Base-by-base conservation (phyloP, 2,888 invertebrate species). In the Poecilus cupreus region DNA sequence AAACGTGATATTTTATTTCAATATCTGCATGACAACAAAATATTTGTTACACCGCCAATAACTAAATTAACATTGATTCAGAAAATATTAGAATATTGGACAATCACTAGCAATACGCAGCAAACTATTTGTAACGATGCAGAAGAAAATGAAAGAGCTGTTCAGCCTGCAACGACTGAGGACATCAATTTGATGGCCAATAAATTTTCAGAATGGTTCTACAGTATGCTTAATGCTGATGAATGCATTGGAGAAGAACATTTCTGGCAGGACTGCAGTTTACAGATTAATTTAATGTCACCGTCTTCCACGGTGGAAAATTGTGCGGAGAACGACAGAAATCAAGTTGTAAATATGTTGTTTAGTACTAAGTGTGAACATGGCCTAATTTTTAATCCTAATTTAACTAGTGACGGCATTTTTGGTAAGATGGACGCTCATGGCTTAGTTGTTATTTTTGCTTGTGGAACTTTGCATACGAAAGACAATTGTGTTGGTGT, bases 391-490 rank as follows among this genome's bases (percentile, higher is more conserved):
- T 93, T 94, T 84, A 93, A 93, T 88, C 92, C 93, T 0, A 94
- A 93, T 87, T 85, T 92, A 26, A 87, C 89, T 0, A 87, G 88
- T 78, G 91, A 91, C 11, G 94, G 94, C 3, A 89, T 93, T 0
- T 89, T 90, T 84, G 92, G 92, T 2, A 89, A 90, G 82, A 90
- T 91, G 83, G 91, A 93, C 86, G 89, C 90, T 0, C 93, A 94
- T 86, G 94, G 94, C 0, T 87, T 93, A 57, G 92, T 93, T 0
- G 85, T 92, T 64, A 90, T 94, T 6, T 85, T 93, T 64, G 91
- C 90, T 0, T 93, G 93, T 88, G 94, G 94, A 16, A 93, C 93
- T 0, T 85, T 94, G 37, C 94, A 94, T 85, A 88, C 89, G 2
- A 86, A 87, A 11, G 84, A 88, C 3, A 87, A 88, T 26, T 91